Evolutionary conservation across 2,113 vertebrate genomes (phyloP).

Genomic region (Gorsachius goisagi): DNA sequence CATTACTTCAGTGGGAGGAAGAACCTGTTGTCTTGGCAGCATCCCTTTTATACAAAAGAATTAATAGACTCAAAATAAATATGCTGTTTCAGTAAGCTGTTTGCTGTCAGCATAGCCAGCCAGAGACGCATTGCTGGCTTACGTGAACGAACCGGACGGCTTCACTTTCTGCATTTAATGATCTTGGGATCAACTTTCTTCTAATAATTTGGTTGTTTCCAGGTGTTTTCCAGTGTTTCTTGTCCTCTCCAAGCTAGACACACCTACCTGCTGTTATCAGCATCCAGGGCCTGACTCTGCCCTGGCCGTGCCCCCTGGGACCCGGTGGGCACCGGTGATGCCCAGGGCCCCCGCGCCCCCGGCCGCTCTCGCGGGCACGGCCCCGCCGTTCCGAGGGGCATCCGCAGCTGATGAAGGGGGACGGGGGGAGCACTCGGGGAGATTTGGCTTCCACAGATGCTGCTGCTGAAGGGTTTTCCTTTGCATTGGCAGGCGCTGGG

Average conservation of each 20-base stretch:
- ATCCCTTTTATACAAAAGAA: not conserved
- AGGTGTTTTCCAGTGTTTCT: not conserved
- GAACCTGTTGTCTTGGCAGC: not conserved
- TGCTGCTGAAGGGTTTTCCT: not conserved
- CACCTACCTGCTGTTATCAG: not conserved
- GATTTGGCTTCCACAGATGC: rapidly evolving
- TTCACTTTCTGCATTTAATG: not conserved
- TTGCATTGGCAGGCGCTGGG: not conserved
- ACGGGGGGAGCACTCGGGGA: not conserved
- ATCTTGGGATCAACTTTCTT: not conserved
- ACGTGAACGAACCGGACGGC: not conserved
- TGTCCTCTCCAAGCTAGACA: not conserved
- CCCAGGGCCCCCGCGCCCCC: not conserved
- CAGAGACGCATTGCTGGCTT: not conserved
- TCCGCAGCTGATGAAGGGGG: not conserved
- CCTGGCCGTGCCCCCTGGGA: not conserved
- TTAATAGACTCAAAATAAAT: not conserved
- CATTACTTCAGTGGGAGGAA: not conserved
- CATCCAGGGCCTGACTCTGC: not conserved
- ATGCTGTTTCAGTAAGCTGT: not conserved
- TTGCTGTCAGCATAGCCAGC: not conserved
- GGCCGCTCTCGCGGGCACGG: rapidly evolving
- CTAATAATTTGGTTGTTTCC: not conserved
- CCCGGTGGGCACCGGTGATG: not conserved
- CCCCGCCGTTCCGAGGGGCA: not conserved